A percentile compares a stretch with the other conserved stretches of the same genome.
phyloP scores from a whole-genome alignment of 2,797 vertebrate species.

The Phrynocephalus vlangalii region DNA sequence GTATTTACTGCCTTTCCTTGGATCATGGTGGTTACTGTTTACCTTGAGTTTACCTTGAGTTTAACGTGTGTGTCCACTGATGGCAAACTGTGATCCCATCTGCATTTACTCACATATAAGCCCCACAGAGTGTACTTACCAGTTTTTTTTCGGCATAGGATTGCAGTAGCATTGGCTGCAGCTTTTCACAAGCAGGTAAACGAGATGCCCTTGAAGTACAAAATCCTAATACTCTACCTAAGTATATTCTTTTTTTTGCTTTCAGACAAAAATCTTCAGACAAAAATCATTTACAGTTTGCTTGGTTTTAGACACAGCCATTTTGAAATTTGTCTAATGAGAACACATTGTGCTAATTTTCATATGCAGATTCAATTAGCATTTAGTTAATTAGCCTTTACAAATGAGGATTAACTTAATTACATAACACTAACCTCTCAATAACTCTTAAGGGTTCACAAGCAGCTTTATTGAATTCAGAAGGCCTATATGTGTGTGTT shows the following conservation, averaged over 20 bases:
- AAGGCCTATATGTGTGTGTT: conserved; percentile 70
- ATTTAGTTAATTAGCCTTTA: conserved; percentile 75
- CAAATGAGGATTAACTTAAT: conserved; percentile 77
- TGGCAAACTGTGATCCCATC: background rate
- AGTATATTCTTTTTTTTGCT: background rate
- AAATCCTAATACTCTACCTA: background rate
- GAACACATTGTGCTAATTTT: conserved; percentile 74
- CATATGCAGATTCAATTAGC: conserved; percentile 76
- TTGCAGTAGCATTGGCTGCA: background rate
- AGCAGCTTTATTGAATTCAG: conserved; percentile 71
- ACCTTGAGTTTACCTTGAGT: background rate
- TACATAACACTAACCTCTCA: conserved; percentile 75
- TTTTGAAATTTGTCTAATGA: conserved; percentile 61
- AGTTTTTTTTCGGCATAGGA: background rate
- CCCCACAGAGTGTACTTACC: background rate
- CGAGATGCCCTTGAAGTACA: conserved; percentile 13
- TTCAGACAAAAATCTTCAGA: conserved; percentile 47
- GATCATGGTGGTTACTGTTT: background rate
- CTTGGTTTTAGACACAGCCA: conserved; percentile 67
- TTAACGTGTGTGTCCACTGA: background rate
- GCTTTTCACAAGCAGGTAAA: background rate
- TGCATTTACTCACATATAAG: background rate
- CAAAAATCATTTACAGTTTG: conserved; percentile 55
- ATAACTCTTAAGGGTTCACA: conserved; percentile 73
- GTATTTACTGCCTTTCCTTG: background rate